Evolutionary conservation across 2,888 invertebrate genomes (phyloP).

Genomic region (Pomacea canaliculata): DNA sequence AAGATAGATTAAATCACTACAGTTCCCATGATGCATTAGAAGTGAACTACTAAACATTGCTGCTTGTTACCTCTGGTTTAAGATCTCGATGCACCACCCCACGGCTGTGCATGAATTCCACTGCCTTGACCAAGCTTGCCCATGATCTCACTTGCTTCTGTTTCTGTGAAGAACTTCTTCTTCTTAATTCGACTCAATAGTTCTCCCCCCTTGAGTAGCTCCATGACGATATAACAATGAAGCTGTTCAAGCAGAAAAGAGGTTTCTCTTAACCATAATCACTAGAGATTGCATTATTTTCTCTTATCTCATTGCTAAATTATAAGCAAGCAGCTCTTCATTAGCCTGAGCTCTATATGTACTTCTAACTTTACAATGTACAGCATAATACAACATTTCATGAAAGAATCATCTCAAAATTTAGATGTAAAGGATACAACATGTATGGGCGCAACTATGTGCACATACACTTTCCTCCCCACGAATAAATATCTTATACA

Average conservation of each 20-base stretch:
- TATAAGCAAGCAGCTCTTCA: too few species aligned
- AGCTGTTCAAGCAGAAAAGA: constrained; percentile 69
- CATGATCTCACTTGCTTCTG: constrained; percentile 83
- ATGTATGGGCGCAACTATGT: too few species aligned
- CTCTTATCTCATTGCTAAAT: too few species aligned
- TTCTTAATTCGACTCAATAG: constrained; percentile 78
- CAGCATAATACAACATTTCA: too few species aligned
- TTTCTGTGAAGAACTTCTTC: constrained; percentile 81
- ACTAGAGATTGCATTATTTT: too few species aligned
- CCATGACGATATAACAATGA: constrained; percentile 91
- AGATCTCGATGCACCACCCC: constrained; percentile 92
- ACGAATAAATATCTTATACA: too few species aligned
- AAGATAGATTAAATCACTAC: too few species aligned
- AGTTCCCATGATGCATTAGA: background rate
- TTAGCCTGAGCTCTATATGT: too few species aligned
- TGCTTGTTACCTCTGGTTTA: constrained; percentile 85
- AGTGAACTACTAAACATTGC: background rate
- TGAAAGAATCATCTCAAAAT: too few species aligned
- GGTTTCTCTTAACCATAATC: background rate
- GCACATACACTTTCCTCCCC: too few species aligned
- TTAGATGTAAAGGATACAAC: too few species aligned
- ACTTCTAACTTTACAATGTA: too few species aligned
- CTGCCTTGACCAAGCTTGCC: constrained; percentile 85
- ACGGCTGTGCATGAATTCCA: constrained; percentile 85
- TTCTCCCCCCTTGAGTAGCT: constrained; percentile 87